A percentile compares a stretch with the other conserved stretches of the same genome.
Evolutionary conservation across 2,888 invertebrate species (phyloP).

Genomic region (Cepaea hortensis): DNA sequence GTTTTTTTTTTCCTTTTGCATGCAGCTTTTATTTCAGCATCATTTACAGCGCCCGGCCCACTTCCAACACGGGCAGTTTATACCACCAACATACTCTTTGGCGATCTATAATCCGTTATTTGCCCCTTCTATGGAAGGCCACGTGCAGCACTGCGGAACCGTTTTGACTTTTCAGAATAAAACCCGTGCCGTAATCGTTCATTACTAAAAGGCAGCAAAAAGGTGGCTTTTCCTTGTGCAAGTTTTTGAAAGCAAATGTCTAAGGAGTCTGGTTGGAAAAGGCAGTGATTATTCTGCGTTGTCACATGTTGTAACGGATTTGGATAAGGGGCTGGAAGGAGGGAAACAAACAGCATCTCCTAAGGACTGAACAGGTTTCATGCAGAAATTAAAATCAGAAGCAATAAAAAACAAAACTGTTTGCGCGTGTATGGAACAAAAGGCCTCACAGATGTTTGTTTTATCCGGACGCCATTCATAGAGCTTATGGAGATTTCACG

Average conservation of each 20-base stretch:
- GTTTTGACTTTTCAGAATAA: conserved; percentile 13
- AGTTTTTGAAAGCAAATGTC: background rate
- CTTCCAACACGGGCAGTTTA: background rate
- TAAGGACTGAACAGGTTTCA: conserved; percentile 21
- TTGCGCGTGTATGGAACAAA: background rate
- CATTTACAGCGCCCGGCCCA: background rate
- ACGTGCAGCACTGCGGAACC: conserved; percentile 12
- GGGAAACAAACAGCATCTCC: background rate
- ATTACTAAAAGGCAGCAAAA: background rate
- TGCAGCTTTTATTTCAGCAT: conserved; percentile 12
- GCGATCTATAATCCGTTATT: conserved; percentile 1
- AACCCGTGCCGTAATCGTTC: background rate
- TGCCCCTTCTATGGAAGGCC: background rate
- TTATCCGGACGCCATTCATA: background rate
- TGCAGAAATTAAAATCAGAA: background rate
- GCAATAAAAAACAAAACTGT: background rate
- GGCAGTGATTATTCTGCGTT: background rate
- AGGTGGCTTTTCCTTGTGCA: background rate
- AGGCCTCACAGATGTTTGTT: conserved; percentile 28
- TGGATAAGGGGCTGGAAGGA: background rate
- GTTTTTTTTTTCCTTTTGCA: background rate
- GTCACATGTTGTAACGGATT: background rate
- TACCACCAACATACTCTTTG: background rate
- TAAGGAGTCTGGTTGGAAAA: background rate
- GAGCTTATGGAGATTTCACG: conserved; percentile 11